Percentiles rank a stretch among this genome's conserved stretches.
These are phyloP conservation scores for Bombycilla garrulus DNA, from an alignment of 2,113 vertebrate species.

Conservation along the genomic window DNA sequence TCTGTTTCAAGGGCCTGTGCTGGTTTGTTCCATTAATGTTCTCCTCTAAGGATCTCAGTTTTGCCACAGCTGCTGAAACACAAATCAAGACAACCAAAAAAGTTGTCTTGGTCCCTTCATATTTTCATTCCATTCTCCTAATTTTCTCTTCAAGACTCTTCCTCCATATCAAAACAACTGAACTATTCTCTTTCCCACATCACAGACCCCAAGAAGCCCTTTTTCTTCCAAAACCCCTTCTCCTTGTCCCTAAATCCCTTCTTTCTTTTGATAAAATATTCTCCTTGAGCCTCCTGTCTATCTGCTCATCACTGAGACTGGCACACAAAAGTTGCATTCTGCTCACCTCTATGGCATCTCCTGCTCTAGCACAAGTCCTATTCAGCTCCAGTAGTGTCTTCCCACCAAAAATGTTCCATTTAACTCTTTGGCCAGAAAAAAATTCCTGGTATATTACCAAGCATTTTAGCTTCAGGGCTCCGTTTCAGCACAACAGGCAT, in stretches of 20 bases:
- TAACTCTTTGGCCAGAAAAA: not conserved
- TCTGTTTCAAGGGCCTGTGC: not conserved
- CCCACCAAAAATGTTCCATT: not conserved
- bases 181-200: not conserved
- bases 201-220: not conserved
- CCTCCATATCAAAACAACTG: not conserved
- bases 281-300: not conserved
- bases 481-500: not conserved
- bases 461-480: not conserved
- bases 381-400: not conserved
- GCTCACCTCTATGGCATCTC: not conserved
- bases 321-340: not conserved
- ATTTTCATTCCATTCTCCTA: not conserved
- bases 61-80: not conserved
- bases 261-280: not conserved
- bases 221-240: not conserved
- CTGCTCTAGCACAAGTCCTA: not conserved
- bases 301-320: not conserved
- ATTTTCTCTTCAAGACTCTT: not conserved
- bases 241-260: not conserved
- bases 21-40: not conserved
- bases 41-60: not conserved
- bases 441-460: not conserved
- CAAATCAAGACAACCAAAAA: not conserved
- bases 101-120: not conserved